Evolutionary conservation across 2,797 vertebrate genomes (phyloP).

Genomic region (Alcedo quadribrachys): DNA sequence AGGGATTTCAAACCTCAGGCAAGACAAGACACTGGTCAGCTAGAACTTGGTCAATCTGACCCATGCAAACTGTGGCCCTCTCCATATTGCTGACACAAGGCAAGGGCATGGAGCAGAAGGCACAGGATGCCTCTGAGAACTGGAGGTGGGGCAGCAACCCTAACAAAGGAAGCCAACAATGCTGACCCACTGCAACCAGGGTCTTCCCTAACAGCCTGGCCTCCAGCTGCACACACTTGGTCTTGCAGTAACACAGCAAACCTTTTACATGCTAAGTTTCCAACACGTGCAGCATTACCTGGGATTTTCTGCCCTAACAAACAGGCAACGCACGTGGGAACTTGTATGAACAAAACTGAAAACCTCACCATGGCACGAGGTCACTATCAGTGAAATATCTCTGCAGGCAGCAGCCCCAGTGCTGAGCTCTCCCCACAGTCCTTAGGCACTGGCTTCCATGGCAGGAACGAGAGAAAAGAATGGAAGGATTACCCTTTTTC

Average conservation of each 20-base stretch:
- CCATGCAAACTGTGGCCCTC: rapidly evolving
- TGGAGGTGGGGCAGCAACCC: background rate
- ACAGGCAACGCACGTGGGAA: background rate
- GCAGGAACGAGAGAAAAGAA: background rate
- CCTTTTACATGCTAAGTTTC: background rate
- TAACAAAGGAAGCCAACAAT: background rate
- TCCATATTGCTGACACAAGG: background rate
- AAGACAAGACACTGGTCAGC: background rate
- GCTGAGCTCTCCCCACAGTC: background rate
- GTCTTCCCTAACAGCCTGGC: background rate
- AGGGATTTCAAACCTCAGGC: background rate
- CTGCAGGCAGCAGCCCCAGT: background rate
- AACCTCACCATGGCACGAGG: background rate
- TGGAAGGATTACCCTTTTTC: background rate
- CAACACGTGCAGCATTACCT: background rate
- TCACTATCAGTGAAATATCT: background rate
- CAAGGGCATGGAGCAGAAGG: background rate
- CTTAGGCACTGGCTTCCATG: background rate
- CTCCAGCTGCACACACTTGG: background rate
- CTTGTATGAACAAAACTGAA: background rate
- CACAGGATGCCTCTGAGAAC: background rate
- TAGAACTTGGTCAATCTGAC: background rate
- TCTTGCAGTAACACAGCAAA: background rate
- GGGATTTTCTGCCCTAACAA: background rate
- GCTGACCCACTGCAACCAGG: background rate